Evolutionary conservation across 53 echinoderm and acorn worm genomes (phyloP).

Genomic region (Crossaster papposus): DNA sequence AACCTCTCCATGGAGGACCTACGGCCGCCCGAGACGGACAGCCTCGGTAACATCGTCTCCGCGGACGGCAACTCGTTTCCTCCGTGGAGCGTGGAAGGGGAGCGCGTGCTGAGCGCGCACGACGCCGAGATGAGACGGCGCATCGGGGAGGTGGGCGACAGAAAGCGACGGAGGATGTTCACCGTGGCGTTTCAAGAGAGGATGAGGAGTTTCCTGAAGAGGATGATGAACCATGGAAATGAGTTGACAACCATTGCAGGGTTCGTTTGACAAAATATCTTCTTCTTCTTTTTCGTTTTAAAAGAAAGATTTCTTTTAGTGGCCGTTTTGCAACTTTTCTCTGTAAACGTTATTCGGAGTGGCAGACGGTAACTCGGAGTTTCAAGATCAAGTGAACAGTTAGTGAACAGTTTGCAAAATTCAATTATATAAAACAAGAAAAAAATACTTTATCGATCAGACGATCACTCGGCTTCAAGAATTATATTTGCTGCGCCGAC

Average conservation of each 20-base stretch:
- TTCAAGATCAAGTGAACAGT: no score
- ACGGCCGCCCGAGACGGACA: constrained; percentile 43
- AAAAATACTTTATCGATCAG: no score
- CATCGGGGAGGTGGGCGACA: constrained; percentile 16
- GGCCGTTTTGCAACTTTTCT: no score
- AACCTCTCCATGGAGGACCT: constrained; percentile 31
- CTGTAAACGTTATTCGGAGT: no score
- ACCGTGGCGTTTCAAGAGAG: constrained; percentile 28
- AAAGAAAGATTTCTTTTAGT: no score
- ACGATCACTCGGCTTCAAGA: no score
- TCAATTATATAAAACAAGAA: no score
- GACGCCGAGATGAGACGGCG: constrained; percentile 13
- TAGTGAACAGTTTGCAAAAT: no score
- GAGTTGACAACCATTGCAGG: neutral
- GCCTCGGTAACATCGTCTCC: constrained; percentile 33
- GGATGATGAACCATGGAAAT: neutral
- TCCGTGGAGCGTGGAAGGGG: constrained; percentile 17
- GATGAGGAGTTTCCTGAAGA: constrained; percentile 31
- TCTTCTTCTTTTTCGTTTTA: no score
- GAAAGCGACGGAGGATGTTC: neutral
- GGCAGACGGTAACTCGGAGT: no score
- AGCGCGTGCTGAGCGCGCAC: constrained; percentile 29
- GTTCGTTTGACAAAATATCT: neutral
- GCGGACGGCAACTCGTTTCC: constrained; percentile 26
- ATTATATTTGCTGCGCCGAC: no score